Percentiles rank a stretch among this genome's conserved stretches.
phyloP scores from a whole-genome alignment of 2,113 vertebrate genomes.

The Cynoglossus semilaevis region DNA sequence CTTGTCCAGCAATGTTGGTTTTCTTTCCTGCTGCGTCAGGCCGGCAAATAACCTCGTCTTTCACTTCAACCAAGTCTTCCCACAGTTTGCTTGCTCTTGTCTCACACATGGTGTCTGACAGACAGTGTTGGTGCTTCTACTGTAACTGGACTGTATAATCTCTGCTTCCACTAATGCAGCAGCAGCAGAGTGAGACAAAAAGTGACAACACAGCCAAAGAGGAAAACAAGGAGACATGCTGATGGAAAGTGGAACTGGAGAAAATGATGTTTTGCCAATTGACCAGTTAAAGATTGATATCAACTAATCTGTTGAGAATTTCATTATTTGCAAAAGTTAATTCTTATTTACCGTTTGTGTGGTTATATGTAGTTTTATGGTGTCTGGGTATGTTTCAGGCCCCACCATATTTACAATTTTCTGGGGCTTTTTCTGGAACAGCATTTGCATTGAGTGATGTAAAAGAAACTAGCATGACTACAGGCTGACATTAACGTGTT shows the following conservation, averaged over 20 bases:
- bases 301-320: neutral
- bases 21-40: conserved; percentile 50
- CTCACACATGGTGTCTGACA: conserved; percentile 26
- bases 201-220: conserved; percentile 43
- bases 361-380: too few relatives aligned
- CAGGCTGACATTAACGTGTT: neutral
- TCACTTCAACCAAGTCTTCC: conserved; percentile 22
- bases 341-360: too few relatives aligned
- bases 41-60: conserved; percentile 22
- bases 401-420: too few relatives aligned
- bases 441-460: too few relatives aligned
- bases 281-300: neutral
- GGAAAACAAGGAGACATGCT: conserved; percentile 14
- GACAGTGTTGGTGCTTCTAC: conserved; percentile 17
- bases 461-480: neutral
- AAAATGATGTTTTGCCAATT: too few relatives aligned
- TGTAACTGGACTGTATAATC: conserved; percentile 34
- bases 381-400: neutral
- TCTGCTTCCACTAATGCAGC: conserved; percentile 37
- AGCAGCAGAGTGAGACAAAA: conserved; percentile 40
- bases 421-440: too few relatives aligned
- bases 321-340: too few relatives aligned
- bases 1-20: conserved; percentile 50
- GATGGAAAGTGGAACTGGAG: too few relatives aligned
- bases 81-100: conserved; percentile 19